Conservation (phyloP, 2,113 vertebrate genomes). For the Sturnira hondurensis region DNA sequence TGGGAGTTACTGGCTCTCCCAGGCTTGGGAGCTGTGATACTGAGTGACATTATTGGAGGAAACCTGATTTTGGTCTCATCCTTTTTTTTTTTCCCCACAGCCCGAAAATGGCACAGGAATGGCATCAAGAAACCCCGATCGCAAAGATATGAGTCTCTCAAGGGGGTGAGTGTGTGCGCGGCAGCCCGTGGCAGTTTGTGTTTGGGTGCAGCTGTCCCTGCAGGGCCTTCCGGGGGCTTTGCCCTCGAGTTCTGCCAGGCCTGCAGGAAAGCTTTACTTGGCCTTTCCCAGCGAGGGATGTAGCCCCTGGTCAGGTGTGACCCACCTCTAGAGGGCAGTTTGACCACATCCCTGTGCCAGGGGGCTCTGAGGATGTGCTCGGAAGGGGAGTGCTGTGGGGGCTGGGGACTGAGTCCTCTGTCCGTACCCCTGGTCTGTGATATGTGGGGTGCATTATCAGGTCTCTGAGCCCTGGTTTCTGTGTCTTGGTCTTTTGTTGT, state of each 20-base stretch:
- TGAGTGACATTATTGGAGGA: background rate
- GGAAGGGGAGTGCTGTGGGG: background rate
- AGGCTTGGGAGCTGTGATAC: too few species aligned
- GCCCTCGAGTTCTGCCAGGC: background rate
- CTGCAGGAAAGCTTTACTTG: background rate
- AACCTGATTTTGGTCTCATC: background rate
- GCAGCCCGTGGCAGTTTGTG: background rate
- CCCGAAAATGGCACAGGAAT: conserved; percentile 97
- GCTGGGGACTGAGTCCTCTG: background rate
- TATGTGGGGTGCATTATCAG: background rate
- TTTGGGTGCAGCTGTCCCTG: background rate
- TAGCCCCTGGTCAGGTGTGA: background rate
- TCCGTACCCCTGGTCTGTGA: background rate
- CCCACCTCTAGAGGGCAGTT: background rate
- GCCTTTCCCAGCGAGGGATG: background rate
- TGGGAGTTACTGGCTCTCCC: background rate
- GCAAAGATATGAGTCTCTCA: conserved; percentile 93
- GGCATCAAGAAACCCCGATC: conserved; percentile 96
- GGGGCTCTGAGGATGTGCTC: background rate
- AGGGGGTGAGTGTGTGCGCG: conserved; percentile 86
- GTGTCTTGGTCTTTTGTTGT: background rate
- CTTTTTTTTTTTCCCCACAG: conserved; percentile 67
- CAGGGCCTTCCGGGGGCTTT: background rate
- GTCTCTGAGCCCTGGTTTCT: background rate
- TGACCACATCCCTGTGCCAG: background rate